Evolutionary conservation across 2,113 vertebrate genomes (phyloP), one percentile per base, ranked within the genome.

Genomic region (Menura novaehollandiae): DNA sequence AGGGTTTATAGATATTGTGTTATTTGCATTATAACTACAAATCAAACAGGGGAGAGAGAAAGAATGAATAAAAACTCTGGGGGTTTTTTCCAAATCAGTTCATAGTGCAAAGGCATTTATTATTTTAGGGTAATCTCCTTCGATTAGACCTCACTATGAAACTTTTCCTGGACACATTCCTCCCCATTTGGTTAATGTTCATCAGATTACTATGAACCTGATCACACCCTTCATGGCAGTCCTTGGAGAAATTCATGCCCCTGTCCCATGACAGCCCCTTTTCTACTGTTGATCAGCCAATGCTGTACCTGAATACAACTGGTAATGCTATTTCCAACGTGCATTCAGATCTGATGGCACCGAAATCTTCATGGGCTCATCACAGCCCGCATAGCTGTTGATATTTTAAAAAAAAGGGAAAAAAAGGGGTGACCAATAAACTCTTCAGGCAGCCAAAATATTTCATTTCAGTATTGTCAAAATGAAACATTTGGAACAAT

Each of bases 1-100:
- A 68, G 15, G 51, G 13, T 63, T 94, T 87, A 59, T 63, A 71
- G 80, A 39, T 89, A 74, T 13, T 76, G 49, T 41, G 10, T 60
- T 95, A 84, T 91, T 96, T 91, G 53, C 73, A 56, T 89, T 91
- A 30, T 64, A 91, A 82, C 89, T 81, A 74, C 56, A 86, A 74
- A 87, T 72, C 74, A 92, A 93, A 87, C 6, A 59, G 79, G 10
- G 19, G 49, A 77, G 21, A 69, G 46, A 19, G 46, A 20, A 19
- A 21, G 23, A 83, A 91, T 46, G 19, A 66, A 8, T 73, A 33
- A 62, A 79, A 92, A 14, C 4, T 14, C 4, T 2, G 39, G 39
- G 39, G 39, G 32, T 30, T 66, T 73, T 43, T 47, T 9, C 13
- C 26, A 71, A 24, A 74, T 35, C n/a, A 43, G 67, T 52, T 43